phyloP scores from a whole-genome alignment of 2,797 vertebrate genomes.

The Chrosomus eos region DNA sequence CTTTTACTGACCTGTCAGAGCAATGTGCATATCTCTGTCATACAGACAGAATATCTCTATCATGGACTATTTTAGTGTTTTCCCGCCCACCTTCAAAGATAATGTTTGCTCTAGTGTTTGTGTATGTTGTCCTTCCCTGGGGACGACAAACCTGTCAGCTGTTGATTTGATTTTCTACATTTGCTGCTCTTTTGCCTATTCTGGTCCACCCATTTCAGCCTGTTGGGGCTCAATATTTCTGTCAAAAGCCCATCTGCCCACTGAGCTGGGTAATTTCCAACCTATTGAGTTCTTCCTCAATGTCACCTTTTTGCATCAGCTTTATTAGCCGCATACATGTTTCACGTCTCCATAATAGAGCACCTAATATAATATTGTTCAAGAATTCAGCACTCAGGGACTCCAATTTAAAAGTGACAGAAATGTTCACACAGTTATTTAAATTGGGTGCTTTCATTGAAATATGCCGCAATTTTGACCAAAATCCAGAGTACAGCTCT shows the following conservation, averaged over 20 bases:
- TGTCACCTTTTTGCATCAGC: slow-evolving; percentile 28
- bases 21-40: slow-evolving; percentile 33
- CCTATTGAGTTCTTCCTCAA: slow-evolving; percentile 6
- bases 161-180: slow-evolving; percentile 34
- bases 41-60: slow-evolving; percentile 38
- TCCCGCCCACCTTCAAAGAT: slow-evolving; percentile 23
- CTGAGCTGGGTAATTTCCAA: slow-evolving; percentile 25
- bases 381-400: slow-evolving; percentile 19
- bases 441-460: slow-evolving; percentile 14
- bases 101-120: slow-evolving; percentile 36
- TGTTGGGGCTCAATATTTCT: slow-evolving; percentile 21
- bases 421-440: slow-evolving; percentile 29
- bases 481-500: not conserved
- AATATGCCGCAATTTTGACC: slow-evolving; percentile 10
- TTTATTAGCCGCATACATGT: slow-evolving; percentile 39
- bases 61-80: slow-evolving; percentile 10
- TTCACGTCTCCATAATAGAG: slow-evolving; percentile 29
- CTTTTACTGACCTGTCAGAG: slow-evolving; percentile 48
- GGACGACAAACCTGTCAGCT: slow-evolving; percentile 20
- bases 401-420: slow-evolving; percentile 33
- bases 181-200: not conserved
- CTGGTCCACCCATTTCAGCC: not conserved
- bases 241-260: slow-evolving; percentile 24
- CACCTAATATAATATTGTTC: slow-evolving; percentile 32
- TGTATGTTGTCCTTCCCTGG: not conserved